Conservation (phyloP, 1,140 invertebrate genomes). For the Paramacrobiotus metropolitanus region DNA sequence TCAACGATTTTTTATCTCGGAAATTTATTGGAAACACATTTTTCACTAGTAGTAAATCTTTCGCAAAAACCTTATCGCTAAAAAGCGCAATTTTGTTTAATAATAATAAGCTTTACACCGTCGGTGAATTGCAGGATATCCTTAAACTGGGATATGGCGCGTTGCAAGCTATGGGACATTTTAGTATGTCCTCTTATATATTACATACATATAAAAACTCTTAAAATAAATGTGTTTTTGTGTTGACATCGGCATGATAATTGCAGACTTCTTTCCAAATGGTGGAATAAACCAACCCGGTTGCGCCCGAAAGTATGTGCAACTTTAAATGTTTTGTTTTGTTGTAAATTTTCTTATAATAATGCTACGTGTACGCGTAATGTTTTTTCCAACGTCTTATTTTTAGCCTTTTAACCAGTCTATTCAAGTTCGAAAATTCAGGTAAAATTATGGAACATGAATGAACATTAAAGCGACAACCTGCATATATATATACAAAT, state of each 20-base stretch:
- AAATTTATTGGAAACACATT: background rate
- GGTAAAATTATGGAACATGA: background rate
- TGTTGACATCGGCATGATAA: too few species aligned
- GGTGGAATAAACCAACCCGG: background rate
- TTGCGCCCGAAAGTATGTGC: background rate
- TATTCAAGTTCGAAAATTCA: background rate
- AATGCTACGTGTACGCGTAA: background rate
- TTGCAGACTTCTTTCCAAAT: background rate
- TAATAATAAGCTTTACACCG: background rate
- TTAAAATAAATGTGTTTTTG: background rate
- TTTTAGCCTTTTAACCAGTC: background rate
- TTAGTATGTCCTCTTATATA: background rate
- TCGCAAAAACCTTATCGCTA: background rate
- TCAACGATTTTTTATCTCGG: background rate
- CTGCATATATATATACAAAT: background rate
- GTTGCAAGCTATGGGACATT: background rate
- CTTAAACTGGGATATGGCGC: background rate
- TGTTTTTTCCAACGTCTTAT: background rate
- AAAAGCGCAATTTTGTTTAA: background rate
- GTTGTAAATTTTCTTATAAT: background rate
- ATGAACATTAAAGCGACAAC: background rate
- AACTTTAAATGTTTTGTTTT: too few species aligned
- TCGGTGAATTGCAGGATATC: background rate
- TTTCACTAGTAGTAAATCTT: background rate
- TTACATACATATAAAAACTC: background rate